Conservation (phyloP, 2,113 vertebrate genomes). For the Pholis gunnellus region DNA sequence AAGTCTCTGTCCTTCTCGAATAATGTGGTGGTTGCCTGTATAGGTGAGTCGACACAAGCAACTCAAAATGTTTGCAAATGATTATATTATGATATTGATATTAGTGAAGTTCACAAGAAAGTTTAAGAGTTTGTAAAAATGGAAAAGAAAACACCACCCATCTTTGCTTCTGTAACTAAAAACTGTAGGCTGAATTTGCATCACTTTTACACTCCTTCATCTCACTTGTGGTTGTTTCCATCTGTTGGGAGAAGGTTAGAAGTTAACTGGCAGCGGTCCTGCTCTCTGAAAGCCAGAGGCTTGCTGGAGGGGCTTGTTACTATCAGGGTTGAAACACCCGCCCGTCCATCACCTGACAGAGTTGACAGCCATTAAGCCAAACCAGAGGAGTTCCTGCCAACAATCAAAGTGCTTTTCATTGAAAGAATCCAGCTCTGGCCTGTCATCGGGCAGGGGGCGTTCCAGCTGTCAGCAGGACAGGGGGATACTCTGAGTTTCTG, state of each 20-base stretch:
- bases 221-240: constrained; percentile 67
- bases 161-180: constrained; percentile 17
- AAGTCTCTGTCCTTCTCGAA: constrained; percentile 20
- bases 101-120: neutral
- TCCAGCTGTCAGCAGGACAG: constrained; percentile 60
- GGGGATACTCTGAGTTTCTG: constrained; percentile 16
- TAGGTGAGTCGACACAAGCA: neutral
- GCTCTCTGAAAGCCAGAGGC: constrained; percentile 72
- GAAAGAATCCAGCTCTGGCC: constrained; percentile 79
- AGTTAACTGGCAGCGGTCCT: constrained; percentile 82
- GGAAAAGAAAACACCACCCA: neutral
- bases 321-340: constrained; percentile 78
- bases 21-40: constrained; percentile 23
- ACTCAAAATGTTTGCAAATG: neutral
- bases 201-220: constrained; percentile 40
- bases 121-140: neutral
- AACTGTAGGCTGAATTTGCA: constrained; percentile 19
- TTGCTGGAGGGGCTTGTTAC: constrained; percentile 77
- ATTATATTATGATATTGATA: constrained; percentile 12
- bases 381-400: constrained; percentile 77
- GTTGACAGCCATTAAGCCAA: constrained; percentile 82
- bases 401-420: constrained; percentile 82
- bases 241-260: constrained; percentile 72
- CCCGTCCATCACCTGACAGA: constrained; percentile 80
- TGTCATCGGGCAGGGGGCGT: constrained; percentile 73